phyloP scores from a whole-genome alignment of 2,888 invertebrate species.

The Rhingia campestris region DNA sequence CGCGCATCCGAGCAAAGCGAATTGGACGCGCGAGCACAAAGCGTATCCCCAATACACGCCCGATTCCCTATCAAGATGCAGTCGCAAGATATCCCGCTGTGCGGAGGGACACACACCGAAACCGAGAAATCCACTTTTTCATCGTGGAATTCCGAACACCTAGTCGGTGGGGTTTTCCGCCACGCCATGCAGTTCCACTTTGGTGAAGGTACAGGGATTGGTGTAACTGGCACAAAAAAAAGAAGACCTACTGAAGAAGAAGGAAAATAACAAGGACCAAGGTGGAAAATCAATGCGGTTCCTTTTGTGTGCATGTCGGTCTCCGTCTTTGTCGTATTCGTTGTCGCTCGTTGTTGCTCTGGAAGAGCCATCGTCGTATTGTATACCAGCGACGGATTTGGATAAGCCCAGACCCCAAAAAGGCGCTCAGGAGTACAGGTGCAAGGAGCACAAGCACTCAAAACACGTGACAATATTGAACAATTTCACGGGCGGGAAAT shows the following conservation, averaged over 20 bases:
- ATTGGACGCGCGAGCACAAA: constrained; percentile 67
- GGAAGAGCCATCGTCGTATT: constrained; percentile 31
- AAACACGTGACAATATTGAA: constrained; percentile 72
- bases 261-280: constrained; percentile 59
- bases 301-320: constrained; percentile 64
- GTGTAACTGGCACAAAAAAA: neutral
- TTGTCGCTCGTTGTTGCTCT: neutral
- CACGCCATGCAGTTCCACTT: constrained; percentile 15
- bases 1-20: constrained; percentile 39
- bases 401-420: constrained; percentile 62
- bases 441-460: constrained; percentile 44
- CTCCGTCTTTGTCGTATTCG: constrained; percentile 23
- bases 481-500: constrained; percentile 66
- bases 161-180: constrained; percentile 47
- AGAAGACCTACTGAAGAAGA: neutral
- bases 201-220: neutral
- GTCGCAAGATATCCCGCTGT: constrained; percentile 54
- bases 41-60: constrained; percentile 60
- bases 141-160: constrained; percentile 68
- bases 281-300: constrained; percentile 71
- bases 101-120: constrained; percentile 39
- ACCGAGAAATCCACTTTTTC: constrained; percentile 67
- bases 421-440: constrained; percentile 56
- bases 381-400: constrained; percentile 65
- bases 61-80: constrained; percentile 67